Evolutionary conservation across 37 sponge, comb jelly and placozoan species (phyloP).

Genomic region (Axinella damicornis): DNA sequence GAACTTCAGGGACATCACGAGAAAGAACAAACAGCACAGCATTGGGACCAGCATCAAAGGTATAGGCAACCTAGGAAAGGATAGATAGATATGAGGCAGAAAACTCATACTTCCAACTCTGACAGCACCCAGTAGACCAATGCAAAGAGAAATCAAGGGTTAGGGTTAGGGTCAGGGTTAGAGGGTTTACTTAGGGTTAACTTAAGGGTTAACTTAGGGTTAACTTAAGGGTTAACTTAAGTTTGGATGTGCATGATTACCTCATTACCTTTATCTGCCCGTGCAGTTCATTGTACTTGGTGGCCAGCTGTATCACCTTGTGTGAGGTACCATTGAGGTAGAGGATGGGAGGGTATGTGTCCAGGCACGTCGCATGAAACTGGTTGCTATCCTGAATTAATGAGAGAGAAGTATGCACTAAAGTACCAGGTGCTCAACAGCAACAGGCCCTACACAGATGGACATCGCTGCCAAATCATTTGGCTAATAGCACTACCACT

Average conservation of each 20-base stretch:
- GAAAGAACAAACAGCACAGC: conserved; percentile 84
- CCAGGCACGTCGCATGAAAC: conserved; percentile 98
- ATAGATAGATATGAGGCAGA: not conserved
- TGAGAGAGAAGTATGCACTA: not conserved
- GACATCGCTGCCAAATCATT: not conserved
- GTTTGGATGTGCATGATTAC: no score
- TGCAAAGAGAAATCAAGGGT: not conserved
- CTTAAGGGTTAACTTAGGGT: no score
- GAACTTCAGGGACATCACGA: conserved; percentile 57
- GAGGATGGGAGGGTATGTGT: conserved; percentile 95
- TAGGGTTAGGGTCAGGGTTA: no score
- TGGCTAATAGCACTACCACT: not conserved
- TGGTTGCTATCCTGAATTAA: conserved; percentile 94
- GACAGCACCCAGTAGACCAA: not conserved
- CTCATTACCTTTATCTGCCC: conserved; percentile 61
- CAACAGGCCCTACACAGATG: no score
- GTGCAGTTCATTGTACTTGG: conserved; percentile 81
- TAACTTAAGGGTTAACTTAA: no score
- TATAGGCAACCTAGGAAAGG: conserved; percentile 77
- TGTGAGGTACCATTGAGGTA: conserved; percentile 92
- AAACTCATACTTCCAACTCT: no score
- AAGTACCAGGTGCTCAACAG: no score
- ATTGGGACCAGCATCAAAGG: conserved; percentile 99
- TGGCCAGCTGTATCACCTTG: conserved; percentile 80
- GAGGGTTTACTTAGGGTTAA: no score